Evolutionary conservation across 2,797 vertebrate genomes (phyloP).

Genomic region (Loris lydekkerianus): DNA sequence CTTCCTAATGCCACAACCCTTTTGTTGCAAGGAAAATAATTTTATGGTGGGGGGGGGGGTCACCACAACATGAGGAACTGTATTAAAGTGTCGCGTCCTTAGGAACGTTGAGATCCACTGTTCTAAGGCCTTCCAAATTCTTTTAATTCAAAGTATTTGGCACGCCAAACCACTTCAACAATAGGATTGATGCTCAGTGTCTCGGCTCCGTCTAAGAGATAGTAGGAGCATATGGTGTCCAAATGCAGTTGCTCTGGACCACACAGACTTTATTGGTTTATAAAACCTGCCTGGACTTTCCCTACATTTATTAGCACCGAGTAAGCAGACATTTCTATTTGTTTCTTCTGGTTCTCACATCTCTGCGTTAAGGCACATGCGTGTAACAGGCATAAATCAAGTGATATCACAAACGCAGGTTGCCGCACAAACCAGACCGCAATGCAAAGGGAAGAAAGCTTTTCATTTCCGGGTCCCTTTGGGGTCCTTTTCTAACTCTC

Average conservation of each 20-base stretch:
- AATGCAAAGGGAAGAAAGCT: not conserved
- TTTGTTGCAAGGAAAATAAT: too few relatives aligned
- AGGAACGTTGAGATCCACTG: too few relatives aligned
- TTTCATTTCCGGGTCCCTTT: conserved; percentile 7
- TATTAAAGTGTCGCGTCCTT: too few relatives aligned
- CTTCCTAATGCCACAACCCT: too few relatives aligned
- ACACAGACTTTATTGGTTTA: not conserved
- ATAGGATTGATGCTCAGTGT: not conserved
- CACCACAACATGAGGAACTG: too few relatives aligned
- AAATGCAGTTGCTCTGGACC: not conserved
- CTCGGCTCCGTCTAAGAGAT: not conserved
- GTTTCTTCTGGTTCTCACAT: not conserved
- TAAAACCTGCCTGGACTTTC: not conserved
- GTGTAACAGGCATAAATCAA: not conserved
- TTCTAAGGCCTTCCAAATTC: not conserved
- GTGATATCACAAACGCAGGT: not conserved
- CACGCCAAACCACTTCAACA: not conserved
- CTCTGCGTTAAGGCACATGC: not conserved
- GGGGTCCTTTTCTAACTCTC: not conserved
- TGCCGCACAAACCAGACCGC: not conserved
- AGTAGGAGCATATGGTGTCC: not conserved
- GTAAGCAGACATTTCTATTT: not conserved
- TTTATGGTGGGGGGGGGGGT: too few relatives aligned
- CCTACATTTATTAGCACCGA: not conserved
- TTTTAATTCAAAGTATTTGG: not conserved